phyloP scores from a whole-genome alignment of 2,888 invertebrate species.

The Cistogaster globosa region DNA sequence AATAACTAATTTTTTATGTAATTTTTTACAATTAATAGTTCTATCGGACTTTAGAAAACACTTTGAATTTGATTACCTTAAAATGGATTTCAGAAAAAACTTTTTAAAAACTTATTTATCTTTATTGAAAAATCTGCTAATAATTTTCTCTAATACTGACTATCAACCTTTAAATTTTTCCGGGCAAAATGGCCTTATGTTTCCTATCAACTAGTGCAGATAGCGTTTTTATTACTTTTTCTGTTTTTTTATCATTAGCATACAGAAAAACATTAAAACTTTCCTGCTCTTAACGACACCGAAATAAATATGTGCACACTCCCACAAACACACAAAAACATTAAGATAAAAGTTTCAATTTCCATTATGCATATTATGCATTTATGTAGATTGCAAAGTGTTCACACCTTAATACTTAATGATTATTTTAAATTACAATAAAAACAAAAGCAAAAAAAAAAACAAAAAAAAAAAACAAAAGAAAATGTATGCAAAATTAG shows the following conservation, averaged over 20 bases:
- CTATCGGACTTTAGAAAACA: too few species aligned
- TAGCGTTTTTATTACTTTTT: not conserved
- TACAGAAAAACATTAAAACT: slow-evolving; percentile 29
- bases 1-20: too few species aligned
- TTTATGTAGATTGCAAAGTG: slow-evolving; percentile 45
- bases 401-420: slow-evolving; percentile 62
- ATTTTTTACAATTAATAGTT: too few species aligned
- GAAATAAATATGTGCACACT: not conserved
- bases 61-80: too few species aligned
- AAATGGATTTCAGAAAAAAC: too few species aligned
- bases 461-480: not conserved
- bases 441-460: not conserved
- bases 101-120: too few species aligned
- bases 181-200: slow-evolving; percentile 16
- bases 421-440: slow-evolving; percentile 42
- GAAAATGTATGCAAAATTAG: not conserved
- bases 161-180: slow-evolving; percentile 27
- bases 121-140: too few species aligned
- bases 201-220: slow-evolving; percentile 17
- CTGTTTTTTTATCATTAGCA: slow-evolving; percentile 44
- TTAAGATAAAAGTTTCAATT: slow-evolving; percentile 58
- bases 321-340: slow-evolving; percentile 2
- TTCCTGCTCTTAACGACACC: not conserved
- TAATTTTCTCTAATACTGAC: too few species aligned
- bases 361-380: slow-evolving; percentile 53